Conservation (phyloP, 2,888 invertebrate species). For the Trissolcus brochymenae region DNA sequence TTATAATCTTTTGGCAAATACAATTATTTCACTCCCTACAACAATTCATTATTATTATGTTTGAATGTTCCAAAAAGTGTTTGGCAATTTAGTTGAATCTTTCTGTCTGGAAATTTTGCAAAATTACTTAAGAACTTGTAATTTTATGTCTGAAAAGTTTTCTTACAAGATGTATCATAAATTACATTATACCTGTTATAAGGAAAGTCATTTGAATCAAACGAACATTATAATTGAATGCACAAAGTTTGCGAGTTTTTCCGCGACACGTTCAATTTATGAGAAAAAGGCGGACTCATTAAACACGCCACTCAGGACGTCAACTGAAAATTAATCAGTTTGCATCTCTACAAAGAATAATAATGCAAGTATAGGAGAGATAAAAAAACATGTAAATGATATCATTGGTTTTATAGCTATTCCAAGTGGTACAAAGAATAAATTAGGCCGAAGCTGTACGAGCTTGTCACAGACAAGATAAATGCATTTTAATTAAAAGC, state of each 20-base stretch:
- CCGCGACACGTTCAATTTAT: neutral
- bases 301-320: neutral
- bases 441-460: slow-evolving; percentile 42
- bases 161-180: slow-evolving; percentile 2
- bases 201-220: neutral
- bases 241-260: slow-evolving; percentile 1
- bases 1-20: slow-evolving; percentile 12
- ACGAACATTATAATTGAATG: slow-evolving; percentile 2
- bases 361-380: neutral
- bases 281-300: slow-evolving; percentile 1
- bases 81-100: neutral
- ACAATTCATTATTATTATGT: neutral
- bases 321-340: slow-evolving; percentile 27
- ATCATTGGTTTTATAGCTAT: slow-evolving; percentile 43
- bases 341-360: slow-evolving; percentile 20
- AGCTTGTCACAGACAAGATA: slow-evolving; percentile 47
- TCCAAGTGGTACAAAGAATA: slow-evolving; percentile 45
- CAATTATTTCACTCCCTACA: neutral
- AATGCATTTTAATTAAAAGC: slow-evolving; percentile 54
- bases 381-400: slow-evolving; percentile 36
- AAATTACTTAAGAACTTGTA: too few relatives aligned
- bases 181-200: neutral
- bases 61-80: too few relatives aligned
- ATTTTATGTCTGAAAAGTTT: too few relatives aligned
- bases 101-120: too few relatives aligned